Evolutionary conservation across 2,888 invertebrate genomes (phyloP).

Genomic region (Elegia similella): DNA sequence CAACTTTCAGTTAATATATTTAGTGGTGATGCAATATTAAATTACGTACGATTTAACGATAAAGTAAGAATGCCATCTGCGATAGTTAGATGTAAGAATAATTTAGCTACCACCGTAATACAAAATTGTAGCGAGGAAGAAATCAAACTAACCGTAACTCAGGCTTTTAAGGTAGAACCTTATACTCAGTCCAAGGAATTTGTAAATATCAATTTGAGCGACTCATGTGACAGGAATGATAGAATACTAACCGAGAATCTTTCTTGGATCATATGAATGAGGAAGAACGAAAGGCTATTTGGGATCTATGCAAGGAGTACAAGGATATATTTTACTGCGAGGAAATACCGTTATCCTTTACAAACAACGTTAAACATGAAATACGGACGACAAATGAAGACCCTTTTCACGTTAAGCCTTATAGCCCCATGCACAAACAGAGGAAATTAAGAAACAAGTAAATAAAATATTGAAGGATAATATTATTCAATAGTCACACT

Average conservation of each 20-base stretch:
- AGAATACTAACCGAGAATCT: too few relatives aligned
- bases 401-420: slow-evolving; percentile 29
- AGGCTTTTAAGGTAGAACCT: neutral
- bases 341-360: slow-evolving; percentile 29
- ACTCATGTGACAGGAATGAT: too few relatives aligned
- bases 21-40: neutral
- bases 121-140: too few relatives aligned
- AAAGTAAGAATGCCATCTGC: neutral
- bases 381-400: slow-evolving; percentile 33
- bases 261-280: neutral
- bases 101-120: too few relatives aligned
- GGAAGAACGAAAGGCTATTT: too few relatives aligned
- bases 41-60: neutral
- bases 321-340: too few relatives aligned
- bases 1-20: neutral
- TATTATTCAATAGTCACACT: slow-evolving; percentile 28
- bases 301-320: too few relatives aligned
- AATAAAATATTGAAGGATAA: slow-evolving; percentile 27
- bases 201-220: too few relatives aligned
- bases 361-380: slow-evolving; percentile 40
- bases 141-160: too few relatives aligned
- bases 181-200: too few relatives aligned
- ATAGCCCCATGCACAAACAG: slow-evolving; percentile 26
- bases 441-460: slow-evolving; percentile 29
- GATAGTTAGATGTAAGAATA: too few relatives aligned